Conservation (phyloP, 1,140 invertebrate species). For the Ephestia elutella region DNA sequence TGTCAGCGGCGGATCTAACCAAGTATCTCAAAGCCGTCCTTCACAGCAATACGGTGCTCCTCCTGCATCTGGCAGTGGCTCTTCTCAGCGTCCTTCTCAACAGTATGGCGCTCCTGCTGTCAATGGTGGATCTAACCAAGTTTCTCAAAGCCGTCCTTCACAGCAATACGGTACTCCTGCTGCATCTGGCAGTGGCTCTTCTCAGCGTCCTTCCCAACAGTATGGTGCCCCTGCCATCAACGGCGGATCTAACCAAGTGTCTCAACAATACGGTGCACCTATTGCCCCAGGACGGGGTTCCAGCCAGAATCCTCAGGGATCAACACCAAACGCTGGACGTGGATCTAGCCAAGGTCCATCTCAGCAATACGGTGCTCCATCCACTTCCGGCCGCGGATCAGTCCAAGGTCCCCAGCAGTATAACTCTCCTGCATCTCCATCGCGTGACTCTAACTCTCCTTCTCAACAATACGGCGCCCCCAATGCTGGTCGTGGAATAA, state of each 20-base stretch:
- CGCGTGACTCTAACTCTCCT: conserved; percentile 1
- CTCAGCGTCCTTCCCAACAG: conserved; percentile 21
- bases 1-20: background rate
- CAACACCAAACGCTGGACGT: background rate
- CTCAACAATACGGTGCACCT: conserved; percentile 11
- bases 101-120: background rate
- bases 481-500: conserved; percentile 7
- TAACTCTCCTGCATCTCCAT: background rate
- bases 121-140: conserved; percentile 5
- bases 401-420: background rate
- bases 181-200: background rate
- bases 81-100: background rate
- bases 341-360: conserved; percentile 12
- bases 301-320: conserved; percentile 4
- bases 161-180: conserved; percentile 3
- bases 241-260: too few species aligned
- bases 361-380: conserved; percentile 14
- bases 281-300: background rate
- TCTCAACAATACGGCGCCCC: conserved; percentile 21
- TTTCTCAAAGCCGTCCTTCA: too few species aligned
- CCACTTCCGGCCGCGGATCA: conserved; percentile 4
- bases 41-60: background rate
- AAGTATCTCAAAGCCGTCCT: background rate
- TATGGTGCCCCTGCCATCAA: conserved; percentile 17
- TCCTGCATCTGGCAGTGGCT: background rate